Conservation (phyloP, 1,140 invertebrate species). For the Drosophila albomicans region DNA sequence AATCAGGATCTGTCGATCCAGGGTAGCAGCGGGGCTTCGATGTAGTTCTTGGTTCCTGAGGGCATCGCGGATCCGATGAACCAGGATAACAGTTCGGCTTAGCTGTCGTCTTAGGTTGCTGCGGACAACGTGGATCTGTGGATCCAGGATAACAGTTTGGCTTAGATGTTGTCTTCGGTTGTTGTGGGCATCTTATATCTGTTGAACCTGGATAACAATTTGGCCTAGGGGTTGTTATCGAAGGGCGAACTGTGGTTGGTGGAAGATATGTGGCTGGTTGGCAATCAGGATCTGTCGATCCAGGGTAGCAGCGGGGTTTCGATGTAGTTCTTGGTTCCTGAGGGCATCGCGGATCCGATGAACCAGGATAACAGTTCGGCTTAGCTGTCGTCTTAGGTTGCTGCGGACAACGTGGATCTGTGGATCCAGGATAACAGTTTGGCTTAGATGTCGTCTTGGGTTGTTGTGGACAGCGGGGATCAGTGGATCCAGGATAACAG, state of each 20-base stretch:
- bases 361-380: neutral
- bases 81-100: too few relatives aligned
- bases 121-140: too few relatives aligned
- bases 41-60: too few relatives aligned
- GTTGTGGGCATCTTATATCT: too few relatives aligned
- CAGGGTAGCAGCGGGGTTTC: neutral
- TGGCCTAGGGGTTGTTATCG: neutral
- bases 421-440: slow-evolving; percentile 15
- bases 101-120: too few relatives aligned
- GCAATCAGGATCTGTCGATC: slow-evolving; percentile 20
- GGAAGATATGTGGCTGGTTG: slow-evolving; percentile 3
- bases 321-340: slow-evolving; percentile 1
- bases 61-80: too few relatives aligned
- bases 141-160: too few relatives aligned
- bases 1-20: too few relatives aligned
- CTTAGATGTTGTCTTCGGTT: too few relatives aligned
- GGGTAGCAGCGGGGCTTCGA: too few relatives aligned
- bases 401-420: slow-evolving; percentile 14
- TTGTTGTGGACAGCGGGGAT: slow-evolving; percentile 82
- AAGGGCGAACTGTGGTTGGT: neutral
- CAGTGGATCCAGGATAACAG: slow-evolving; percentile 85
- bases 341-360: slow-evolving; percentile 19
- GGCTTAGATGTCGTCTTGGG: slow-evolving; percentile 66
- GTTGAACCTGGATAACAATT: slow-evolving; percentile 35
- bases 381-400: neutral